These are phyloP conservation scores for Bombycilla garrulus DNA, from an alignment of 2,113 vertebrate species.

Conservation along the genomic window DNA sequence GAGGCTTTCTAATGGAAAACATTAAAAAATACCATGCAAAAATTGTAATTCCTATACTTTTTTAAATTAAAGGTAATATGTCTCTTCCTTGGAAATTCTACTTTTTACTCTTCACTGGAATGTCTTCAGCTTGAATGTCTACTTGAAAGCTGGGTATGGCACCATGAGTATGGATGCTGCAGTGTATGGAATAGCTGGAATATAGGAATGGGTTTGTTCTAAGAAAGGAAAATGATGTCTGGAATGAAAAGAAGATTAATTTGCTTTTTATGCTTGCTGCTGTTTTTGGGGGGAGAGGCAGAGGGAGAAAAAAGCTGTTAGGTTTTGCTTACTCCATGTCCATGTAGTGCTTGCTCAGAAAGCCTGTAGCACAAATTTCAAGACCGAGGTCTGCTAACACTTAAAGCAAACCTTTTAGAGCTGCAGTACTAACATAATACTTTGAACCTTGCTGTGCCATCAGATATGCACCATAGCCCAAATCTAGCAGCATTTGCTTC, in stretches of 20 bases:
- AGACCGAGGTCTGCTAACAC: neutral
- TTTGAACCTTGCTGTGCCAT: neutral
- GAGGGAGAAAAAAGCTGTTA: neutral
- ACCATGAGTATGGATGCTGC: neutral
- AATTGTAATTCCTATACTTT: neutral
- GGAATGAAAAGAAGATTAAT: neutral
- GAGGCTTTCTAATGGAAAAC: neutral
- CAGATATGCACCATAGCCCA: slow-evolving; percentile 29
- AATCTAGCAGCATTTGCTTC: neutral
- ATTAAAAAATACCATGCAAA: neutral
- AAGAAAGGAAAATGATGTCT: neutral
- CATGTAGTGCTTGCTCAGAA: neutral
- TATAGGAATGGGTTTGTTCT: neutral
- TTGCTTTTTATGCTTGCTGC: neutral
- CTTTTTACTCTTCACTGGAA: neutral
- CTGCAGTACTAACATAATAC: neutral
- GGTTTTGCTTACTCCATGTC: neutral
- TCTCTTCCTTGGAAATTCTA: neutral
- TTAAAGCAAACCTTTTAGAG: neutral
- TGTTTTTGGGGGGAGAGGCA: neutral
- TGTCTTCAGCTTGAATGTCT: neutral
- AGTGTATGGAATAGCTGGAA: neutral
- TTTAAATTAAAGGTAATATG: neutral
- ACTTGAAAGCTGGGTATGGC: neutral
- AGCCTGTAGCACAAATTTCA: neutral